Conservation (phyloP, 1,140 invertebrate species). For the Ips typographus region DNA sequence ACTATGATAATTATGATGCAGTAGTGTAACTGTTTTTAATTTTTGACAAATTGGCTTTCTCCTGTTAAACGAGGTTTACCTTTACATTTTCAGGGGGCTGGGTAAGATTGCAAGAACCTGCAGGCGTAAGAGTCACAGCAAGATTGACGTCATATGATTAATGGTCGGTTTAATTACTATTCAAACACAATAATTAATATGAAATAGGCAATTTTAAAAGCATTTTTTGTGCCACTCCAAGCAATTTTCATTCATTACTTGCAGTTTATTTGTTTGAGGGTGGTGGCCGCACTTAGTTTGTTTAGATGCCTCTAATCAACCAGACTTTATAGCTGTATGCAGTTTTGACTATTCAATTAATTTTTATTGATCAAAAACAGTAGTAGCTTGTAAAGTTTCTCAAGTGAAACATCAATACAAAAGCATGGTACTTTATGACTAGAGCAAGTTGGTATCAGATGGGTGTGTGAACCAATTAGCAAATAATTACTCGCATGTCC, state of each 20-base stretch:
- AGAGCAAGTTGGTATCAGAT: background rate
- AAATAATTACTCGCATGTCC: conserved; percentile 12
- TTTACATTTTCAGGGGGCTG: too few species aligned
- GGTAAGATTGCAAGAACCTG: too few species aligned
- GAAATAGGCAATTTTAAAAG: background rate
- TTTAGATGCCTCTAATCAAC: background rate
- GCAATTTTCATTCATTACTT: conserved; percentile 14
- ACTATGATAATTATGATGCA: background rate
- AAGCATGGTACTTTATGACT: too few species aligned
- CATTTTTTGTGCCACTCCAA: background rate
- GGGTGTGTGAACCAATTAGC: conserved; percentile 15
- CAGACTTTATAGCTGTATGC: too few species aligned
- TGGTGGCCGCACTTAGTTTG: background rate
- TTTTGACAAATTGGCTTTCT: too few species aligned
- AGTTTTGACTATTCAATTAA: too few species aligned
- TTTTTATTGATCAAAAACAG: too few species aligned
- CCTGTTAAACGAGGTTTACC: too few species aligned
- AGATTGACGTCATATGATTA: conserved; percentile 1
- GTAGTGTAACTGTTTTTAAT: too few species aligned
- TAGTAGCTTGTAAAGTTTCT: too few species aligned
- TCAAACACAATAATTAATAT: conserved; percentile 8
- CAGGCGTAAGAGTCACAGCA: too few species aligned
- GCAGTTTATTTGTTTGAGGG: background rate
- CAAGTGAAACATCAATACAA: too few species aligned
- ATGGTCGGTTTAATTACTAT: conserved; percentile 1